These are phyloP conservation scores for Polypedilum vanderplanki DNA, from an alignment of 1,140 invertebrate species.

Conservation along the genomic window DNA sequence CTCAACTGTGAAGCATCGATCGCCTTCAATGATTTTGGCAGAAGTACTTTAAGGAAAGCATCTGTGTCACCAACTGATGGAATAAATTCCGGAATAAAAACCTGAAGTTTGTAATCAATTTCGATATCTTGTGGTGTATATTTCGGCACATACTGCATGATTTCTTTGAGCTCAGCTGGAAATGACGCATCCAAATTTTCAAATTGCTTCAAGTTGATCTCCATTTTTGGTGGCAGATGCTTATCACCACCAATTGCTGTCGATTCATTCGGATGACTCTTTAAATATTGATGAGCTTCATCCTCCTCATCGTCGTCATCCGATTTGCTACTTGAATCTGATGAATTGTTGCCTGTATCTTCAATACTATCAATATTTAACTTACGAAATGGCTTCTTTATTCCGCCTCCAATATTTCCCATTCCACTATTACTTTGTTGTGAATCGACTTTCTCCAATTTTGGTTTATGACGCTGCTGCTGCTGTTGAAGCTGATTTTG, in stretches of 20 bases:
- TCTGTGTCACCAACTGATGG: slow-evolving; percentile 97
- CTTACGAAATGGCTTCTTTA: neutral
- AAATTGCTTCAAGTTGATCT: slow-evolving; percentile 20
- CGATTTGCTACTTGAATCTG: slow-evolving; percentile 12
- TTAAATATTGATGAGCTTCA: neutral
- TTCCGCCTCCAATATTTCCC: neutral
- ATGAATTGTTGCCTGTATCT: neutral
- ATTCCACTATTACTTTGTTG: neutral
- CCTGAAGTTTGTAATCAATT: slow-evolving; percentile 81
- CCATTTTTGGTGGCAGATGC: neutral
- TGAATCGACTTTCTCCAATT: neutral
- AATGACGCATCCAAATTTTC: slow-evolving; percentile 23
- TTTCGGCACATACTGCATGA: slow-evolving; percentile 43
- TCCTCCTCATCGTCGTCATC: slow-evolving; percentile 12
- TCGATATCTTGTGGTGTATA: slow-evolving; percentile 90
- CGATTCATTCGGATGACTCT: slow-evolving; percentile 5
- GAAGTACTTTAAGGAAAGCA: slow-evolving; percentile 88
- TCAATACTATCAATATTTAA: slow-evolving; percentile 21
- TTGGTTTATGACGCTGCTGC: neutral
- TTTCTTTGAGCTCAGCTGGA: slow-evolving; percentile 8
- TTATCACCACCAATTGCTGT: neutral
- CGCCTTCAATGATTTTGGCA: slow-evolving; percentile 67
- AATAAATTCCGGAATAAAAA: slow-evolving; percentile 95
- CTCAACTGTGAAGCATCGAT: slow-evolving; percentile 42
- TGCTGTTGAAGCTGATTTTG: neutral